Conservation (phyloP, 2,888 invertebrate genomes). For the Ornithoptera priamus region DNA sequence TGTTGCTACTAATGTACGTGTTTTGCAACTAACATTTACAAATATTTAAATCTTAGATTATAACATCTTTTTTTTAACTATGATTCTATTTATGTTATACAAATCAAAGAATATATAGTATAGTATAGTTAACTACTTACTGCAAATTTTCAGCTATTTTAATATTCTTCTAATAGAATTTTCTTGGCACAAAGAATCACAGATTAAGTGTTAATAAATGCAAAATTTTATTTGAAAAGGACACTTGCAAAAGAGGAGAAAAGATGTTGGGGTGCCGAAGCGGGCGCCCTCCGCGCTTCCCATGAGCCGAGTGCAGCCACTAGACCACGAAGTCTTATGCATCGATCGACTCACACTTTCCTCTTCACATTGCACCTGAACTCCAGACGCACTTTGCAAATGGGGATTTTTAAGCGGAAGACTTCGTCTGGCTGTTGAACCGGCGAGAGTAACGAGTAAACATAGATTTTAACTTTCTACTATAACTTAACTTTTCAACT, state of each 20-base stretch:
- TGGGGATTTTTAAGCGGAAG: slow-evolving; percentile 21
- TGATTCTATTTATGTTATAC: background rate
- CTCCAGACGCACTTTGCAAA: slow-evolving; percentile 29
- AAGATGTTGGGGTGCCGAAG: slow-evolving; percentile 40
- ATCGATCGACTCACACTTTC: slow-evolving; percentile 66
- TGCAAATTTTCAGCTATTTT: background rate
- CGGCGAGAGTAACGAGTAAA: background rate
- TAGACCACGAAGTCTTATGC: slow-evolving; percentile 41
- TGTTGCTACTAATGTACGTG: background rate
- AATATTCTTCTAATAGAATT: background rate
- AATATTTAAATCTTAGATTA: background rate
- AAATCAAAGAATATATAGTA: background rate
- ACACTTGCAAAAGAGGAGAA: background rate
- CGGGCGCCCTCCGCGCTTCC: slow-evolving; percentile 58
- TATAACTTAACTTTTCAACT: too few species aligned
- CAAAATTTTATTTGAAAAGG: background rate
- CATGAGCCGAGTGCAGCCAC: slow-evolving; percentile 67
- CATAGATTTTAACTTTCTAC: too few species aligned
- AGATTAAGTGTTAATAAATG: background rate
- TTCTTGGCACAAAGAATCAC: background rate
- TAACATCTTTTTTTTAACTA: background rate
- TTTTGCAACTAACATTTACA: background rate
- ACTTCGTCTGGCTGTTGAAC: slow-evolving; percentile 11
- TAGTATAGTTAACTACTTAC: background rate
- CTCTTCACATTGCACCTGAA: slow-evolving; percentile 44